Evolutionary conservation across 2,797 vertebrate species (phyloP), one percentile per base, ranked within the genome.

Genomic region (Corythornis leucogaster): DNA sequence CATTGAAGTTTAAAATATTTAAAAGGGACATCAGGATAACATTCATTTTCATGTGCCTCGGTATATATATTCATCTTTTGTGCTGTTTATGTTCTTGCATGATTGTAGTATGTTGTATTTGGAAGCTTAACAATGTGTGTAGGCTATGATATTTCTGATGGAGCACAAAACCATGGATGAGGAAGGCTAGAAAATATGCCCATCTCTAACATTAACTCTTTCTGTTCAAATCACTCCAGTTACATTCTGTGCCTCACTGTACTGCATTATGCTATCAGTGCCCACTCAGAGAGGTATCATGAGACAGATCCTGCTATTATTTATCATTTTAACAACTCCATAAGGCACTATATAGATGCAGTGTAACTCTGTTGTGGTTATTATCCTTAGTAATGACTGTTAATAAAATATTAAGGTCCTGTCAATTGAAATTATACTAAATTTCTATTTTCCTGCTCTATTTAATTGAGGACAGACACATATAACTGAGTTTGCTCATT

Each of bases 31-130:
- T 84, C 42, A 19, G 8, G 66, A 48, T 28, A 30, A 87, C 42
- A 89, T 90, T 85, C 89, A 94, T 96, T 73, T 80, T 63, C 92
- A 90, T 94, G 57, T 92, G 46, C 86, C 89, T 87, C 53, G 12
- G 7, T 89, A 33, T 80, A 71, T 93, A 50, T 83, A 45, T 93
- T 92, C 92, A 90, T 94, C 18, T 54, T 83, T 63, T 93, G 50
- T 92, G 70, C 94, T 85, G 64, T 90, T 87, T 91, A 35, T 6
- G 4, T 96, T 83, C 31, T 54, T 88, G 79, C 75, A 94, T 94
- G 53, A 35, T 21, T 95, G 87, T 70, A 88, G 21, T 87, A 69
- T 38, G 82, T 77, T 57, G 33, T 82, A 71, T 90, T 61, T 91
- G 87, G 87, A 28, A 67, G 55, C 48, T 51, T 38, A 69, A 53